These are phyloP conservation scores for Hyperoplus immaculatus DNA, from an alignment of 2,797 vertebrate genomes.

Conservation along the genomic window DNA sequence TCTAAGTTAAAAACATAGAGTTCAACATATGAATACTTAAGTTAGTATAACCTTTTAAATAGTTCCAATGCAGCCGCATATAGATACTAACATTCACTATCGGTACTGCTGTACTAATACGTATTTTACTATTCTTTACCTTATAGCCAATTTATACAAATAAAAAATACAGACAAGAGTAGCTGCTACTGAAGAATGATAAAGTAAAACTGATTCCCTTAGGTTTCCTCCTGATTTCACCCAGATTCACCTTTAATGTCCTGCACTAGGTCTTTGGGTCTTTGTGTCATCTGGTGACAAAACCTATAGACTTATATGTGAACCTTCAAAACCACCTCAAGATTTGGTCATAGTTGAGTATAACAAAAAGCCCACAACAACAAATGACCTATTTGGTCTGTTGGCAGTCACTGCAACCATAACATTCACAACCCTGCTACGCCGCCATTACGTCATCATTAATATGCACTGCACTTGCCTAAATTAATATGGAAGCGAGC, in stretches of 20 bases:
- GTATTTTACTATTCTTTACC: not conserved
- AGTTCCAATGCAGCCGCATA: not conserved
- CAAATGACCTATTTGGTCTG: not conserved
- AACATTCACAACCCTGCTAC: constrained; percentile 1
- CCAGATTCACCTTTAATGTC: constrained; percentile 2
- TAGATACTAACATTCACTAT: not conserved
- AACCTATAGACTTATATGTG: not conserved
- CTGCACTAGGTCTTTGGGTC: not conserved
- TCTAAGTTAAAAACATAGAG: too few relatives aligned
- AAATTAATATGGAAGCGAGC: constrained; percentile 7
- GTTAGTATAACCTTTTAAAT: not conserved
- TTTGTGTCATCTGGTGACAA: not conserved
- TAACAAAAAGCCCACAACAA: not conserved
- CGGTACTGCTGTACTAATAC: not conserved
- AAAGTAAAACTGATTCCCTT: constrained; percentile 9
- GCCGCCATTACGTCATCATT: not conserved
- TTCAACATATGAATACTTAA: too few relatives aligned
- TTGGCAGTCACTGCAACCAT: not conserved
- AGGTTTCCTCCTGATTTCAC: not conserved
- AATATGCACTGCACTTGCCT: not conserved
- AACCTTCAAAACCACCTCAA: not conserved
- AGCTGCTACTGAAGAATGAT: constrained; percentile 12
- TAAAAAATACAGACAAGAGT: not conserved
- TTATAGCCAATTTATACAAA: not conserved
- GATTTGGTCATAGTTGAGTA: not conserved